Evolutionary conservation across 2,888 invertebrate genomes (phyloP).

Genomic region (Petrophora chlorosata): DNA sequence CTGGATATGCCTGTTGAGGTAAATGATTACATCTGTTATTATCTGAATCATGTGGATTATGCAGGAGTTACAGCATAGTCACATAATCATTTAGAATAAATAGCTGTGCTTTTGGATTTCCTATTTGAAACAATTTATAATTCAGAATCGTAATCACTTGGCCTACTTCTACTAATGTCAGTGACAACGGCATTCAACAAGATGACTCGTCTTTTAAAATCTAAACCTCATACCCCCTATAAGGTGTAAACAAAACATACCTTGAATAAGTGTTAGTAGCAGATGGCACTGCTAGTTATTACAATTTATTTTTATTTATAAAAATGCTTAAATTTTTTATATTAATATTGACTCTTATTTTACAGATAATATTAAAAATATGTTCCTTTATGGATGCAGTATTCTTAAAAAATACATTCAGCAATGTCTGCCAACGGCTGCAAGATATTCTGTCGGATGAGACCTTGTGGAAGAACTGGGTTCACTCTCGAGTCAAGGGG

Average conservation of each 20-base stretch:
- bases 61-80: neutral
- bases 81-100: neutral
- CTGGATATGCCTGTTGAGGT: slow-evolving; percentile 76
- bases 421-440: slow-evolving; percentile 82
- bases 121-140: no score
- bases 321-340: neutral
- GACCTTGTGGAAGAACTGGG: slow-evolving; percentile 82
- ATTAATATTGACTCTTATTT: neutral
- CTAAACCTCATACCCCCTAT: no score
- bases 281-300: neutral
- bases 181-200: no score
- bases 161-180: no score
- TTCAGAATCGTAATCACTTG: no score
- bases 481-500: slow-evolving; percentile 68
- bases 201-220: no score
- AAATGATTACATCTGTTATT: slow-evolving; percentile 10
- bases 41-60: neutral
- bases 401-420: slow-evolving; percentile 78
- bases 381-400: slow-evolving; percentile 84
- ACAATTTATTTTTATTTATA: neutral
- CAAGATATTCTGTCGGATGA: slow-evolving; percentile 82
- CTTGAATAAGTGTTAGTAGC: no score
- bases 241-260: no score
- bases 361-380: slow-evolving; percentile 84
- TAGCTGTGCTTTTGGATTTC: neutral